Conservation (phyloP, 2,113 vertebrate species). For the Catharus fuscescens region DNA sequence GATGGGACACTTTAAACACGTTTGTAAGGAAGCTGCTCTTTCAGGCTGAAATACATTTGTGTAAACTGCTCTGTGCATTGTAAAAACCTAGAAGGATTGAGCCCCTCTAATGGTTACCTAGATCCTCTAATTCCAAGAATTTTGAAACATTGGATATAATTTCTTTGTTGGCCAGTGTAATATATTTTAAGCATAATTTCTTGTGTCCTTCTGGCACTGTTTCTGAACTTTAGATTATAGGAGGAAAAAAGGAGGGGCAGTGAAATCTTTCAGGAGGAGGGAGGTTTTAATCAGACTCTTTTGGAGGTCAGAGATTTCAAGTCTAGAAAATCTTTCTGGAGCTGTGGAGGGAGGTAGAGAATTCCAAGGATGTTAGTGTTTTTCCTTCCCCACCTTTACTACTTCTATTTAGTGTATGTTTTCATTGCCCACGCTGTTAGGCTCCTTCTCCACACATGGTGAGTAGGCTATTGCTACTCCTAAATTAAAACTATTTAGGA, state of each 20-base stretch:
- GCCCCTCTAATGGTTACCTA: neutral
- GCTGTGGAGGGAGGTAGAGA: neutral
- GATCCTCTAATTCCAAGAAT: slow-evolving; percentile 25
- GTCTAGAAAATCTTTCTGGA: neutral
- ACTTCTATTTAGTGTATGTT: neutral
- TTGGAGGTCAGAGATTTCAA: neutral
- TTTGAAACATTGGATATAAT: slow-evolving; percentile 13
- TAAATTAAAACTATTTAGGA: neutral
- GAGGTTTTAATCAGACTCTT: neutral
- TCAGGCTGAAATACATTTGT: neutral
- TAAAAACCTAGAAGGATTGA: neutral
- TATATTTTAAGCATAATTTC: neutral
- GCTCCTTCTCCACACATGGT: neutral
- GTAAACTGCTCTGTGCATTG: neutral
- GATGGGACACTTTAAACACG: neutral
- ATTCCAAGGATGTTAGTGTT: neutral
- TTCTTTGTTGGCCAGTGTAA: neutral
- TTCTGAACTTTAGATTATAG: neutral
- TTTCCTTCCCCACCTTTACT: neutral
- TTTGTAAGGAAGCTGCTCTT: neutral
- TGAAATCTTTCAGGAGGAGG: neutral
- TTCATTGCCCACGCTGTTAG: accelerated
- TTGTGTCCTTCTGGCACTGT: neutral
- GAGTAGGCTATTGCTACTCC: neutral
- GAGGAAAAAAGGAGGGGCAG: accelerated